Evolutionary conservation across 1,140 invertebrate genomes (phyloP).

Genomic region (Dendrolimus kikuchii): DNA sequence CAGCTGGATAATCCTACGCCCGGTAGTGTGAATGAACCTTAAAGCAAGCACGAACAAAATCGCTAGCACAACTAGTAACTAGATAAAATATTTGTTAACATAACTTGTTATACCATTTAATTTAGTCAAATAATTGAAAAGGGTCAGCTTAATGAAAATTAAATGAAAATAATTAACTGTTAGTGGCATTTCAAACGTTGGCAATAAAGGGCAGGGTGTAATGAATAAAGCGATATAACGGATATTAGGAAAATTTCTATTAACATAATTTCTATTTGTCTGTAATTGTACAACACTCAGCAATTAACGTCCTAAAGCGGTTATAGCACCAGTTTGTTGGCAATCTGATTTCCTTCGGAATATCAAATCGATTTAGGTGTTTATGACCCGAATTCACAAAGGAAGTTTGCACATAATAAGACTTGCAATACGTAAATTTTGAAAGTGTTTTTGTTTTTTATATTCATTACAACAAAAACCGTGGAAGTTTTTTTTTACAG

Average conservation of each 20-base stretch:
- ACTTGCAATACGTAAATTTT: no score
- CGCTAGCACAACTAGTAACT: not conserved
- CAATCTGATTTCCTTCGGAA: slow-evolving; percentile 10
- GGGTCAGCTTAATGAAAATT: slow-evolving; percentile 18
- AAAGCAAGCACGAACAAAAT: no score
- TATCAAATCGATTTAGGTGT: slow-evolving; percentile 8
- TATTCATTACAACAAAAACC: no score
- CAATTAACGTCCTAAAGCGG: slow-evolving; percentile 39
- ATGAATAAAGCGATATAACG: slow-evolving; percentile 42
- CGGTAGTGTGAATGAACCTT: no score
- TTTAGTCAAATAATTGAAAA: not conserved
- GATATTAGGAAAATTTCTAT: slow-evolving; percentile 43
- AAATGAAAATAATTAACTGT: slow-evolving; percentile 35
- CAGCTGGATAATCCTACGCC: no score
- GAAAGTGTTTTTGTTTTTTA: no score
- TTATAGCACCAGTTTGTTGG: slow-evolving; percentile 13
- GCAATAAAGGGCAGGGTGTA: slow-evolving; percentile 34
- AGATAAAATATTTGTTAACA: slow-evolving; percentile 14
- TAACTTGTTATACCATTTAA: not conserved
- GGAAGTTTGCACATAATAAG: no score
- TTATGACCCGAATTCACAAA: not conserved
- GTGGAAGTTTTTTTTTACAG: no score
- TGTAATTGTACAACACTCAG: slow-evolving; percentile 34
- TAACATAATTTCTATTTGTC: slow-evolving; percentile 42
- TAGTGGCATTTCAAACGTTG: slow-evolving; percentile 31